Percentiles rank a stretch among this genome's conserved stretches.
phyloP scores from a whole-genome alignment of 2,888 invertebrate species.

The Urechis unicinctus region DNA sequence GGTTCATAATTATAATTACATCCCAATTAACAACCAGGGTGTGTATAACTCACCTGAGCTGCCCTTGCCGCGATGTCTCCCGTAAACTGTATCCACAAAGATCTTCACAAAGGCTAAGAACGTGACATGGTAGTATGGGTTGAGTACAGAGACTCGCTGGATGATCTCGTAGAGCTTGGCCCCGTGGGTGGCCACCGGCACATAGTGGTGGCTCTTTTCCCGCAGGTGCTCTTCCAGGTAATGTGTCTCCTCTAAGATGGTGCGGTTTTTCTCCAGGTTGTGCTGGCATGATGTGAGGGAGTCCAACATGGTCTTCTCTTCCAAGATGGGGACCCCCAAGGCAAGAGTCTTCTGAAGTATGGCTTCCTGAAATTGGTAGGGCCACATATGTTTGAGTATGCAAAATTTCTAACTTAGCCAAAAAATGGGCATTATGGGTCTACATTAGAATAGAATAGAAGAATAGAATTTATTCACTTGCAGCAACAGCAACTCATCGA shows the following conservation, averaged over 20 bases:
- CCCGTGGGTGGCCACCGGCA: conserved; percentile 38
- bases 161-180: conserved; percentile 42
- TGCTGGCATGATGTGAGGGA: conserved; percentile 37
- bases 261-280: conserved; percentile 33
- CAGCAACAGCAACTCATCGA: no score
- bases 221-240: conserved; percentile 42
- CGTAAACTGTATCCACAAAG: conserved; percentile 29
- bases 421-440: not conserved
- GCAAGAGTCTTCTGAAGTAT: conserved; percentile 41
- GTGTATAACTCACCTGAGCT: conserved; percentile 28
- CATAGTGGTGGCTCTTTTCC: conserved; percentile 39
- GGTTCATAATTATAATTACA: no score
- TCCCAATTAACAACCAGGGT: no score
- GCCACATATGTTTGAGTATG: no score
- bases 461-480: no score
- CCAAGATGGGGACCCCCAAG: conserved; percentile 36
- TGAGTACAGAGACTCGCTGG: conserved; percentile 32
- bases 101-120: conserved; percentile 38
- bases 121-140: conserved; percentile 39
- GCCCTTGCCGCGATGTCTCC: conserved; percentile 41
- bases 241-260: conserved; percentile 39
- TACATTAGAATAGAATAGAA: no score
- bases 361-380: conserved; percentile 33
- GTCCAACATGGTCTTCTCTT: conserved; percentile 43
- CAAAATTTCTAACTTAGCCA: not conserved